Percentiles rank a stretch among this genome's conserved stretches.
These are phyloP conservation scores for Empidonax traillii DNA, from an alignment of 2,113 vertebrate species.

Conservation along the genomic window DNA sequence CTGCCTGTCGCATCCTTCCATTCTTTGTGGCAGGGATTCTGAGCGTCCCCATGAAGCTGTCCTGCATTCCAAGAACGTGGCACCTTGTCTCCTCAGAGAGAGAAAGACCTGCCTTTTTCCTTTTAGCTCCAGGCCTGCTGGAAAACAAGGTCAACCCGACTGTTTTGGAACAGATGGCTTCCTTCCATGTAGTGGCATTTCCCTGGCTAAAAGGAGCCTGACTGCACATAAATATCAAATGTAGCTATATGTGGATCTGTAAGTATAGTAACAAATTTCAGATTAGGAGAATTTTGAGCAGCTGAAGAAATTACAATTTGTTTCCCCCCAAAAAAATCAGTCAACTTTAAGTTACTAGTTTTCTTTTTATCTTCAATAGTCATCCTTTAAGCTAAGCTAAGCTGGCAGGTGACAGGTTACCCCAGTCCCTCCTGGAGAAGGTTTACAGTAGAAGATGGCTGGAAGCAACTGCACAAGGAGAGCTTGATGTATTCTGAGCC, in stretches of 20 bases:
- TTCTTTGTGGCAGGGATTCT: background rate
- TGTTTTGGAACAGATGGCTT: slow-evolving; percentile 26
- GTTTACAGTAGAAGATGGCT: background rate
- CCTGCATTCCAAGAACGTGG: background rate
- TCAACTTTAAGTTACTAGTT: background rate
- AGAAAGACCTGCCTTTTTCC: background rate
- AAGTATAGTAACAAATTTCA: background rate
- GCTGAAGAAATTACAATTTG: background rate
- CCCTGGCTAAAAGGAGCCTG: background rate
- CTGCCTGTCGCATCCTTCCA: rapidly evolving
- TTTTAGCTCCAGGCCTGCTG: background rate
- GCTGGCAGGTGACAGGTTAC: background rate
- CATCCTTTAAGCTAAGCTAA: background rate
- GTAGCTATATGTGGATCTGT: background rate
- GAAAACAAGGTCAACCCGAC: slow-evolving; percentile 21
- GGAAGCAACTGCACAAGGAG: background rate
- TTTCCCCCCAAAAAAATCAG: background rate
- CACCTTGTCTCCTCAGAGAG: background rate
- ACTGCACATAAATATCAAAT: background rate
- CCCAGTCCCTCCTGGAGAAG: background rate
- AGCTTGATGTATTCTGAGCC: background rate
- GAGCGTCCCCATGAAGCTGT: background rate
- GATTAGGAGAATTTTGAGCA: background rate
- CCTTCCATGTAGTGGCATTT: slow-evolving; percentile 10
- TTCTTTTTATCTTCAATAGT: background rate